Evolutionary conservation across 1,140 invertebrate species (phyloP).

Genomic region (Drosophila virilis): DNA sequence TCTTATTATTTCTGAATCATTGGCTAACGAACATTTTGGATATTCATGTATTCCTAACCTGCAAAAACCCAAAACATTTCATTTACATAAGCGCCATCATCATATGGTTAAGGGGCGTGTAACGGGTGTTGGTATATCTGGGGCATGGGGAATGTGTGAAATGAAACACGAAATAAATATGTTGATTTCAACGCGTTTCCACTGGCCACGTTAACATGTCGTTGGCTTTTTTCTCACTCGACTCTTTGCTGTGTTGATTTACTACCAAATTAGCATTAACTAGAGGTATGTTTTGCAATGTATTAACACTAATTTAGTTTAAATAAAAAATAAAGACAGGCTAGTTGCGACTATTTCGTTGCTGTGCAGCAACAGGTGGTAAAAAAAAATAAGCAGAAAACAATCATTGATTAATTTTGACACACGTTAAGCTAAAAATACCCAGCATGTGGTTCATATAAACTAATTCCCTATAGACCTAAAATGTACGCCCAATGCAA

Average conservation of each 20-base stretch:
- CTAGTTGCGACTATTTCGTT: constrained; percentile 43
- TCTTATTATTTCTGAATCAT: constrained; percentile 54
- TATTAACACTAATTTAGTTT: constrained; percentile 1
- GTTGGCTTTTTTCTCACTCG: not conserved
- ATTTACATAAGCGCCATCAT: constrained; percentile 59
- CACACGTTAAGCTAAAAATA: constrained; percentile 45
- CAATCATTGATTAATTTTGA: not conserved
- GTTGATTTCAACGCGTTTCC: not conserved
- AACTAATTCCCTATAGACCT: constrained; percentile 35
- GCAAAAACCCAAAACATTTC: constrained; percentile 36
- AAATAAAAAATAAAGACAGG: not conserved
- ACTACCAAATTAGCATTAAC: constrained; percentile 35
- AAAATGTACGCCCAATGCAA: constrained; percentile 1
- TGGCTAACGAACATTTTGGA: constrained; percentile 72
- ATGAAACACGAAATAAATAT: constrained; percentile 8
- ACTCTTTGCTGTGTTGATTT: not conserved
- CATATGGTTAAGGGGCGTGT: constrained; percentile 34
- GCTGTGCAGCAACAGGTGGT: constrained; percentile 7
- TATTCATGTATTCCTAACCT: constrained; percentile 38
- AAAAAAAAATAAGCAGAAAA: not conserved
- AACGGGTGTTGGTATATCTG: not conserved
- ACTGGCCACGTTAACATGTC: not conserved
- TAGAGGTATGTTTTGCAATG: constrained; percentile 64
- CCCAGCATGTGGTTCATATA: constrained; percentile 70
- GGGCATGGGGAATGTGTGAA: constrained; percentile 16